Evolutionary conservation across 2,113 vertebrate genomes (phyloP), one percentile per base, ranked within the genome.

Genomic region (Eleginops maclovinus): DNA sequence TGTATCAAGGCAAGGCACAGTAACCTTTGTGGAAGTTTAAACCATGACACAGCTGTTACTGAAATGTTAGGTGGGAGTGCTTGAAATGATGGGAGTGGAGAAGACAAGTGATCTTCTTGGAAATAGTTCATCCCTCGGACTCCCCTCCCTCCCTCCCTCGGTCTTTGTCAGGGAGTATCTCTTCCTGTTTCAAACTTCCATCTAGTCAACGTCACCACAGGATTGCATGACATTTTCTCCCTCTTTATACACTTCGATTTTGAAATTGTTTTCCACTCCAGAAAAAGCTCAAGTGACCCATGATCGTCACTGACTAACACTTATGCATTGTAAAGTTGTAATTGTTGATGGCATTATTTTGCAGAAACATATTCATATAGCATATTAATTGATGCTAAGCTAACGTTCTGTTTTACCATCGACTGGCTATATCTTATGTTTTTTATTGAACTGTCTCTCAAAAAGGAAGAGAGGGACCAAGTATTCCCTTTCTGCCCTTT

Each of bases 51-150:
- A 67, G 61, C 67, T 68, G 59, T 17, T 41, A 2, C 15, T 12
- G 0, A 26, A 51, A 11, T 41, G 22, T 24, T 9, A 26, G 47
- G 76, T n/a, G 41, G 26, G 3, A 50, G n/a, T 21, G 36, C 47
- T 51, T 61, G 63, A 71, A 66, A 41, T 51, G 69, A 67, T 56
- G 21, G 56, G 73, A 74, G 64, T 41, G 26, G 28, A 71, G 31
- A 71, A 67, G 81, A 78, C 69, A 77, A 3, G 40, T 55, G 36
- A 63, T 40, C 31, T 51, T 19, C 44, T 40, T 59, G 1, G 47
- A 62, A 63, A 67, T 41, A 26, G 50, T 49, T 86, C 55, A 49
- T 41, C 55, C 74, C 24, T 59, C 15, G 24, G 24, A 36, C 24
- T 17, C 8, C 10, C 19, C 31, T 14, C 10, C 19, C 31, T 17